Conservation (phyloP, 2,113 vertebrate species). For the Thalassoma bifasciatum region DNA sequence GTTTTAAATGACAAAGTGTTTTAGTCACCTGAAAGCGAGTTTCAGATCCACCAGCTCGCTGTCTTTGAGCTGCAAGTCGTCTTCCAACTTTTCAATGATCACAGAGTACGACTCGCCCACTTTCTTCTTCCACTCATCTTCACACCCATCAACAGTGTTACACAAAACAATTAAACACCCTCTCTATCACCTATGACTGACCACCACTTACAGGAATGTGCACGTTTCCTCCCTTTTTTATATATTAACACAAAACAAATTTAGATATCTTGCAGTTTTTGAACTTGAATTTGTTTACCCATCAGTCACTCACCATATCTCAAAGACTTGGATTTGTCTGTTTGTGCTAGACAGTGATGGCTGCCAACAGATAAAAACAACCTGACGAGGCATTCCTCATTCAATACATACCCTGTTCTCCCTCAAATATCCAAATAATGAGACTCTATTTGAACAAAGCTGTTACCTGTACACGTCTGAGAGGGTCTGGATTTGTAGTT, state of each 20-base stretch:
- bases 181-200: background rate
- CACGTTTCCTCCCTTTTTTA: background rate
- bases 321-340: background rate
- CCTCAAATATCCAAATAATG: background rate
- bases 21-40: conserved; percentile 90
- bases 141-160: conserved; percentile 13
- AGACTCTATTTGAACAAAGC: conserved; percentile 4
- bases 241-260: background rate
- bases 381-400: background rate
- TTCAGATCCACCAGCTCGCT: conserved; percentile 87
- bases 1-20: conserved; percentile 7
- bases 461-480: conserved; percentile 96
- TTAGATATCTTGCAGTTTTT: background rate
- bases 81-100: conserved; percentile 88
- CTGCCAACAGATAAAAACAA: background rate
- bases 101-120: conserved; percentile 92
- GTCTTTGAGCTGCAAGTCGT: conserved; percentile 91
- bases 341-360: conserved; percentile 6
- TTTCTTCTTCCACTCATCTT: conserved; percentile 99
- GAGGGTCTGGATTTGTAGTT: conserved; percentile 98
- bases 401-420: background rate
- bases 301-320: background rate
- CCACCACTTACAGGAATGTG: background rate
- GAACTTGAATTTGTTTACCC: background rate
- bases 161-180: background rate